Percentiles rank a stretch among this genome's conserved stretches.
Evolutionary conservation across 1,140 invertebrate species (phyloP).

Genomic region (Daktulosphaira vitifoliae): DNA sequence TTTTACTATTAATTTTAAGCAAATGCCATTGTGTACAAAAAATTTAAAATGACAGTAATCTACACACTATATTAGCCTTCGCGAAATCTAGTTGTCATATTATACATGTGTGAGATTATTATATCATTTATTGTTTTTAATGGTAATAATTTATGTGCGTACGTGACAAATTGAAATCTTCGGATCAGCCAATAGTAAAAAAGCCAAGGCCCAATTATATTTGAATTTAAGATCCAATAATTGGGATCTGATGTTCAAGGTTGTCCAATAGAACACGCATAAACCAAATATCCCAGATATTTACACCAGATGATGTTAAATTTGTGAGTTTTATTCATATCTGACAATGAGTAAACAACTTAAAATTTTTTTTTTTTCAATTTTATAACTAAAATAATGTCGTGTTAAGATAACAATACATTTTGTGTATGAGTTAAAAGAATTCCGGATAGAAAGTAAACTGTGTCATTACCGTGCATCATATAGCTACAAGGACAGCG

Average conservation of each 20-base stretch:
- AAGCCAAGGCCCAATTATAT: slow-evolving; percentile 10
- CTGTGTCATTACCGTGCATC: neutral
- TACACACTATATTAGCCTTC: too few relatives aligned
- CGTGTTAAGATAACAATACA: too few relatives aligned
- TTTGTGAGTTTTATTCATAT: too few relatives aligned
- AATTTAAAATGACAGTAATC: too few relatives aligned
- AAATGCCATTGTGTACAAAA: too few relatives aligned
- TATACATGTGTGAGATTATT: too few relatives aligned
- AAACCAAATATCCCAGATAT: too few relatives aligned
- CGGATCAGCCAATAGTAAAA: neutral
- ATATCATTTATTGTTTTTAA: neutral
- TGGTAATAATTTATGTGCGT: neutral
- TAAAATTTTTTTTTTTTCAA: too few relatives aligned
- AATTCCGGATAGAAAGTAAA: slow-evolving; percentile 24
- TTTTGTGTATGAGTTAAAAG: neutral
- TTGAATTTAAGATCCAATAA: slow-evolving; percentile 12
- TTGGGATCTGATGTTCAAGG: neutral
- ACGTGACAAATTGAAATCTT: slow-evolving; percentile 17
- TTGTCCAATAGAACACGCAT: neutral
- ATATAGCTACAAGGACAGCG: neutral
- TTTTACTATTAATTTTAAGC: too few relatives aligned
- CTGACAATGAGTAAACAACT: too few relatives aligned
- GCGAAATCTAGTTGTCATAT: too few relatives aligned
- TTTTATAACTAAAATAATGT: too few relatives aligned
- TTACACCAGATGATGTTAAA: neutral